Percentiles rank a stretch among this genome's conserved stretches.
Conservation (phyloP, 2,113 vertebrate genomes). For the Psammodynastes pulverulentus region DNA sequence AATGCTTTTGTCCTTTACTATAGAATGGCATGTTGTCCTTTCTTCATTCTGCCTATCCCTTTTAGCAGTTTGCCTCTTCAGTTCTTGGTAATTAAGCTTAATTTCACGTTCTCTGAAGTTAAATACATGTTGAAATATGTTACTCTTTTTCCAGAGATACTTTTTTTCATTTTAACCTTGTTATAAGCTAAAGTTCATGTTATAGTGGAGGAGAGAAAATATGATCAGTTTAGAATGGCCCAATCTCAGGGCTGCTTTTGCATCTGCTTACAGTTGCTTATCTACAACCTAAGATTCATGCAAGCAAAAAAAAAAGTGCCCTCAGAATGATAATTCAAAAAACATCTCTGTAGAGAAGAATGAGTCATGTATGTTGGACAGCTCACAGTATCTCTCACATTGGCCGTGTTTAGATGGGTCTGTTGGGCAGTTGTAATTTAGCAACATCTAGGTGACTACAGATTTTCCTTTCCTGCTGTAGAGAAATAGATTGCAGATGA, state of each 20-base stretch:
- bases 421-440: neutral
- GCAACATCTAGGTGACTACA: neutral
- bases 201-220: neutral
- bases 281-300: neutral
- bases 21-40: neutral
- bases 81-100: neutral
- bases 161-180: neutral
- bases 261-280: neutral
- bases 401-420: neutral
- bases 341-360: neutral
- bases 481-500: neutral
- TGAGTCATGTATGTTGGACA: neutral
- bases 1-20: conserved; percentile 34
- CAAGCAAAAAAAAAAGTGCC: neutral
- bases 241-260: neutral
- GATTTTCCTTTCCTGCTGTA: neutral
- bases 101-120: neutral
- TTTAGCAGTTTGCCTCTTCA: neutral
- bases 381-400: neutral
- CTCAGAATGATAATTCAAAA: neutral
- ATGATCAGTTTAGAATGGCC: neutral
- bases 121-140: neutral
- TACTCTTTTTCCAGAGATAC: neutral
- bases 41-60: neutral
- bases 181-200: neutral